These are phyloP conservation scores for Mormoops blainvillei DNA, from an alignment of 2,113 vertebrate genomes.

Conservation along the genomic window DNA sequence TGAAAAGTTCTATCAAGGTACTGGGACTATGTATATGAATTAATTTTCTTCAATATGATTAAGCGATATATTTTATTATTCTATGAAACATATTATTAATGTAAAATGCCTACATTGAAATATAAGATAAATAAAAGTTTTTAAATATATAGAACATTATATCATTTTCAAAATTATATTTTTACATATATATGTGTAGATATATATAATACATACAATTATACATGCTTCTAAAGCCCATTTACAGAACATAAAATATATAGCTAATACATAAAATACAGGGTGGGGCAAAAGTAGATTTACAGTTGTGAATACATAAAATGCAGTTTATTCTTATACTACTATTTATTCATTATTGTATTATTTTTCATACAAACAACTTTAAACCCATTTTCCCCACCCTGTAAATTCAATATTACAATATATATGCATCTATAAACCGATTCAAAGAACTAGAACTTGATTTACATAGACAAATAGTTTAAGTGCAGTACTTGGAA, in stretches of 20 bases:
- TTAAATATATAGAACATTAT: not conserved
- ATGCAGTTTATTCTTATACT: not conserved
- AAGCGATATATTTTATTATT: not conserved
- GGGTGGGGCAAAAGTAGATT: not conserved
- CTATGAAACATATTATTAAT: not conserved
- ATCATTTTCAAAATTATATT: not conserved
- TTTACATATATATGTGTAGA: not conserved
- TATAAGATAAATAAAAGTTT: not conserved
- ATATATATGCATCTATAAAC: not conserved
- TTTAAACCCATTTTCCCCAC: not conserved
- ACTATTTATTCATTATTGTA: not conserved
- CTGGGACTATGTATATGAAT: not conserved
- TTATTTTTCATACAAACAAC: not conserved
- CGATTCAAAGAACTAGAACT: not conserved
- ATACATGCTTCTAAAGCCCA: not conserved
- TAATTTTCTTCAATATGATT: not conserved
- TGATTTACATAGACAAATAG: not conserved
- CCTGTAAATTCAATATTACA: not conserved
- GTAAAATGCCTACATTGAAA: not conserved
- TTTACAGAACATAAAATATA: not conserved
- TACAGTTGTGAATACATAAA: not conserved
- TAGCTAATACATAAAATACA: not conserved
- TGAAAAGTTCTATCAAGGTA: not conserved
- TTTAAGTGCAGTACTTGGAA: not conserved
- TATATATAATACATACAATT: not conserved